Conservation (phyloP, 2,797 vertebrate species). For the Sebastiscus tertius region DNA sequence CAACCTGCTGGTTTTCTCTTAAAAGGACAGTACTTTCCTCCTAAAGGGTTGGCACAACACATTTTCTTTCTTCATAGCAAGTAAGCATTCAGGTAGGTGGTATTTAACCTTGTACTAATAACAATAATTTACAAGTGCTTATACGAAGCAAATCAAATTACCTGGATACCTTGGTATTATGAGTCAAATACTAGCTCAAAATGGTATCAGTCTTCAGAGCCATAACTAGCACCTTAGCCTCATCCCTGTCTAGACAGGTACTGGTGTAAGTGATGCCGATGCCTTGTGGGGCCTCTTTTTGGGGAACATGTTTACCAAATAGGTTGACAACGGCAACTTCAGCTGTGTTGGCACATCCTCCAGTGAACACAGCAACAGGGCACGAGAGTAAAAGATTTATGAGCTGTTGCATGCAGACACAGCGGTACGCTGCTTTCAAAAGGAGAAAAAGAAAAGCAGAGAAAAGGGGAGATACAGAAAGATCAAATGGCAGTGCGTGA, state of each 20-base stretch:
- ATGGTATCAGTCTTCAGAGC: background rate
- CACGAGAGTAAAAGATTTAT: slow-evolving; percentile 92
- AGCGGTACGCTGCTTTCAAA: slow-evolving; percentile 60
- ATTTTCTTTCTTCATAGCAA: background rate
- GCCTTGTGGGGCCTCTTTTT: slow-evolving; percentile 11
- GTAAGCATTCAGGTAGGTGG: background rate
- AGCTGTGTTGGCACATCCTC: slow-evolving; percentile 85
- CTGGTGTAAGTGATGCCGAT: slow-evolving; percentile 78
- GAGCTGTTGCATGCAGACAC: slow-evolving; percentile 88
- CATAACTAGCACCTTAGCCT: background rate
- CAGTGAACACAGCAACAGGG: slow-evolving; percentile 82
- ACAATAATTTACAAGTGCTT: background rate
- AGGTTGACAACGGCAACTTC: slow-evolving; percentile 25
- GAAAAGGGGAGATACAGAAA: slow-evolving; percentile 82
- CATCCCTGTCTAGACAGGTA: background rate
- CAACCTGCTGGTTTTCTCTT: background rate
- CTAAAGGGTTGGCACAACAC: too few species aligned
- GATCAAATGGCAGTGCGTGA: slow-evolving; percentile 93
- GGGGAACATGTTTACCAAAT: slow-evolving; percentile 5
- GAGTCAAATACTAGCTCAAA: background rate
- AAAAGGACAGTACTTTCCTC: background rate
- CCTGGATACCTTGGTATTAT: background rate
- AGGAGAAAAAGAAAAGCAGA: background rate
- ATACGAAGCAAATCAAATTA: background rate
- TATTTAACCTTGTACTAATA: background rate